These are phyloP conservation scores for Oryzias melastigma DNA, from an alignment of 2,113 vertebrate species.

Conservation along the genomic window DNA sequence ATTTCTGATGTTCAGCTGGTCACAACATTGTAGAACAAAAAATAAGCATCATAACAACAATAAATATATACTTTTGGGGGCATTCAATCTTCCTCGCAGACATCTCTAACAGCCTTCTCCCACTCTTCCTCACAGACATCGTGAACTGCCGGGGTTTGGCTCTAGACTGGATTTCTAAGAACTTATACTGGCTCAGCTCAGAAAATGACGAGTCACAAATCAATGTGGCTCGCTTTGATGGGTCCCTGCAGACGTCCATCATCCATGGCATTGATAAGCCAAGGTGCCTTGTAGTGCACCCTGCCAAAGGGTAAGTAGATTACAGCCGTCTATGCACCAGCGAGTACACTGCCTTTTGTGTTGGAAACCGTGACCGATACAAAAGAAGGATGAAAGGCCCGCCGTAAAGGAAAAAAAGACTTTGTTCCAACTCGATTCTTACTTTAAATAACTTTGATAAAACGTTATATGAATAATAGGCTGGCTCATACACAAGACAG, in stretches of 20 bases:
- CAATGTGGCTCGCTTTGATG: slow-evolving; percentile 94
- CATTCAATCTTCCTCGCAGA: neutral
- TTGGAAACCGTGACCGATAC: slow-evolving; percentile 11
- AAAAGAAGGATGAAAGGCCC: slow-evolving; percentile 5
- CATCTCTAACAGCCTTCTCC: neutral
- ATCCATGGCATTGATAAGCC: slow-evolving; percentile 98
- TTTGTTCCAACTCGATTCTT: neutral
- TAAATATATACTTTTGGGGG: no score
- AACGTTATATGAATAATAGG: no score
- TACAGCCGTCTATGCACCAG: slow-evolving; percentile 42
- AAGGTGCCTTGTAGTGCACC: slow-evolving; percentile 92
- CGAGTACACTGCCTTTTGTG: slow-evolving; percentile 29
- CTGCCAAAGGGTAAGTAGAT: slow-evolving; percentile 91
- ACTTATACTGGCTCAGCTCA: slow-evolving; percentile 98
- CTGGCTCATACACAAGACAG: no score
- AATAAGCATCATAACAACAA: neutral
- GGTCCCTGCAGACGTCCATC: slow-evolving; percentile 96
- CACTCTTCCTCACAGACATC: slow-evolving; percentile 79
- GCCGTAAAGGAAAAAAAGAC: neutral
- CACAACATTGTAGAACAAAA: no score
- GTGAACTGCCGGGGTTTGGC: slow-evolving; percentile 93
- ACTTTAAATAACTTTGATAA: neutral
- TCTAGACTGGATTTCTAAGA: slow-evolving; percentile 96
- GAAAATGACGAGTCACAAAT: slow-evolving; percentile 99
- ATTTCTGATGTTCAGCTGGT: no score